Conservation (phyloP, 2,797 vertebrate species). For the Calcarius lapponicus region DNA sequence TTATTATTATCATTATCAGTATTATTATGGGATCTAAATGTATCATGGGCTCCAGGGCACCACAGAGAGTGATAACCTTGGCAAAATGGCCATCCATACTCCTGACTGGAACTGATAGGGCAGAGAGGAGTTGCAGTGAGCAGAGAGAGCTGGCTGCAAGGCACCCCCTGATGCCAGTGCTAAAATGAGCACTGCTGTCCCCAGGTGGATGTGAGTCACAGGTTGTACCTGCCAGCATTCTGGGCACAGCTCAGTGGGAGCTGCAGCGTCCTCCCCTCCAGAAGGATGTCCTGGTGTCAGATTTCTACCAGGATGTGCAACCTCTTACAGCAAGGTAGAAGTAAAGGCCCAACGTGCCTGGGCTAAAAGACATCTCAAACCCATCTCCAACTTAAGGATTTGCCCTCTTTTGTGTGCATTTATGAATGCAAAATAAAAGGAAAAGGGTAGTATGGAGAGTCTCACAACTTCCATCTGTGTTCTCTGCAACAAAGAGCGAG, state of each 20-base stretch:
- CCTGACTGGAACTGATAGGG: neutral
- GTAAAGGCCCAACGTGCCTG: fast-evolving
- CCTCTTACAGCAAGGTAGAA: neutral
- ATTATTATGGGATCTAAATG: constrained; percentile 51
- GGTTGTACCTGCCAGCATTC: neutral
- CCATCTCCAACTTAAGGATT: neutral
- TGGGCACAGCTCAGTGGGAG: neutral
- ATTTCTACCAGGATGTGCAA: neutral
- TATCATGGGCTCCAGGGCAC: constrained; percentile 48
- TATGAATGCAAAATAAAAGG: neutral
- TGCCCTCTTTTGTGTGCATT: neutral
- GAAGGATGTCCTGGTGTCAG: neutral
- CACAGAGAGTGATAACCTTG: constrained; percentile 46
- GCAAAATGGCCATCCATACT: constrained; percentile 37
- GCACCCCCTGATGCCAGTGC: neutral
- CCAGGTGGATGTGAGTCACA: neutral
- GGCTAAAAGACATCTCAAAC: neutral
- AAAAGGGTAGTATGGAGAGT: neutral
- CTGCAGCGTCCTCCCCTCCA: neutral
- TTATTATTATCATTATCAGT: constrained; percentile 59
- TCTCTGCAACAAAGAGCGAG: neutral
- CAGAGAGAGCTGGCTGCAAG: neutral
- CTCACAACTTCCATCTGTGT: neutral
- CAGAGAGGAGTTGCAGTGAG: neutral
- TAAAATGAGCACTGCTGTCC: neutral